Base-by-base conservation (phyloP, 2,888 invertebrate genomes). In the Helicoverpa assulta region DNA sequence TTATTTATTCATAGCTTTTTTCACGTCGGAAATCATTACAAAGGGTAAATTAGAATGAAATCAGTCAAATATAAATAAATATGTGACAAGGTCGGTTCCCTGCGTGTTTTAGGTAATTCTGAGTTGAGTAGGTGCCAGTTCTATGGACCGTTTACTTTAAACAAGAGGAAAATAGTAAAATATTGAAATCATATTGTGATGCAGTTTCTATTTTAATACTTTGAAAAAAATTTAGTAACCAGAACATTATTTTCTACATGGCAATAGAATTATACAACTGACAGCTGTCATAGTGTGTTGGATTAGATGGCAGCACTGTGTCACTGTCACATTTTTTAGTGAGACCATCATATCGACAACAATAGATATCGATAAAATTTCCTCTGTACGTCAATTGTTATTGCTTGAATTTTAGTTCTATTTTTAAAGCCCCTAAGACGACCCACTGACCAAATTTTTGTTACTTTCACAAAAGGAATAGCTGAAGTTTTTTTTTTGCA, bases 281-380 rank as follows among this genome's bases (percentile, higher is more conserved):
- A 63, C 76, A 75, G 37, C 51, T 70, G 76, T 75, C 70, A 70
- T 6, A 26, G 18, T 18, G n/a, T 10, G 8, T 2, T 12, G 33
- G 10, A 16, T 16, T 70, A 75, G 76, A 56, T 75, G 75, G 75
- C 75, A 75, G 70, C 67, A 73, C 67, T 16, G 18, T 56, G 16
- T 37, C 16, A 10, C 66, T 75, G 76, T 70, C 76, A 75, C 14
- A 53, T 16, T 0, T 3, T 2, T 0, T 63, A 75, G 66, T 10
- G 56, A 60, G 12, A 50, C 0, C 40, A 53, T 7, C 16, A 14
- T 51, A 50, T 66, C 76, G 76, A 51, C 43, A 59, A 66, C 53
- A n/a, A 21, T 7, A 12, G 40, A 3, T 53, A 14, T 76, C 73
- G 67, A 72, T 64, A 47, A 33, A 67, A 51, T 52, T 19, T 19